These are phyloP conservation scores for Parasteatoda tepidariorum DNA, from an alignment of 1,140 invertebrate genomes.

Conservation along the genomic window DNA sequence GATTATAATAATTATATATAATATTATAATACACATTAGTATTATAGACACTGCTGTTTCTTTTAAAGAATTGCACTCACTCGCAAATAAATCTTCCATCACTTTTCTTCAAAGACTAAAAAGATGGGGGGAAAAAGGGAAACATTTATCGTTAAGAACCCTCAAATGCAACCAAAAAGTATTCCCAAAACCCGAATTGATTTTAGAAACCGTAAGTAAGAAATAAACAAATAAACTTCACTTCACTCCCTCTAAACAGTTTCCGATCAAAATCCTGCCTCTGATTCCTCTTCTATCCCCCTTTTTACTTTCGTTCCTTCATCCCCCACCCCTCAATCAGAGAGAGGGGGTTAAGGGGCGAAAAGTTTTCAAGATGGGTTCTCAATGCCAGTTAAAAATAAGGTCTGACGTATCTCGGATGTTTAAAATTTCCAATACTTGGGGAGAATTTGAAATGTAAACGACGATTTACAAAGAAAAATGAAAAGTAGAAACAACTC, in stretches of 20 bases:
- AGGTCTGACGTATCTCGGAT: constrained; percentile 3
- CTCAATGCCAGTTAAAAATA: constrained; percentile 31
- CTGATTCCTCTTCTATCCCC: background rate
- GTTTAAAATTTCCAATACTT: background rate
- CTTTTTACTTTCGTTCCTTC: background rate
- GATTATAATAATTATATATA: too few species aligned
- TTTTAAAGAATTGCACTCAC: too few species aligned
- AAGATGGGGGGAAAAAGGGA: too few species aligned
- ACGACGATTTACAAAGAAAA: constrained; percentile 9
- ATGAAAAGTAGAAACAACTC: background rate
- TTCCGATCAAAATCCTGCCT: background rate
- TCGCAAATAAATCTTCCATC: too few species aligned
- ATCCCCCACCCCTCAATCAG: background rate
- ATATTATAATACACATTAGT: too few species aligned
- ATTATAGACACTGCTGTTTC: too few species aligned
- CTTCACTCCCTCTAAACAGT: background rate
- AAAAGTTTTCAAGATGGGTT: background rate
- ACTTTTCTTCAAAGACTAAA: too few species aligned
- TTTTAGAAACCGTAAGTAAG: background rate
- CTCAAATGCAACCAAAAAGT: background rate
- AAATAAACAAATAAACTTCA: background rate
- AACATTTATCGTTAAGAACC: background rate
- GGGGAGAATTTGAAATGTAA: background rate
- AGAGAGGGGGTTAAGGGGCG: background rate
- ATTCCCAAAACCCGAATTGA: too few species aligned